A percentile compares a stretch with the other conserved stretches of the same genome.
phyloP scores from a whole-genome alignment of 2,113 vertebrate genomes.

The Eolophus roseicapilla region DNA sequence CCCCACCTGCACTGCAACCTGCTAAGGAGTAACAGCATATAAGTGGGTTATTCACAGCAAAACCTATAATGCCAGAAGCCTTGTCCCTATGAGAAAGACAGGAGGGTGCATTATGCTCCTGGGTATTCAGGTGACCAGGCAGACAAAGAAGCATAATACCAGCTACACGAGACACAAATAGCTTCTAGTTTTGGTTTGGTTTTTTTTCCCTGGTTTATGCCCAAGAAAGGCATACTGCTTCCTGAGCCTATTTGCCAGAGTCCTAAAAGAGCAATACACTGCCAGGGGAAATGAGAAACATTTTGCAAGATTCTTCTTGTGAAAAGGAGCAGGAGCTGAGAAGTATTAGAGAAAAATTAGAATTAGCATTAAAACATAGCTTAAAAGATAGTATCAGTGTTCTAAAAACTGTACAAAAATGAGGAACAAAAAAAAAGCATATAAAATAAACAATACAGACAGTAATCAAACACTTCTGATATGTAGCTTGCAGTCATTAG shows the following conservation, averaged over 20 bases:
- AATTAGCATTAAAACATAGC: neutral
- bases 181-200: neutral
- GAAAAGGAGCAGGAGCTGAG: neutral
- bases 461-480: neutral
- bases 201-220: neutral
- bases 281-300: neutral
- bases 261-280: neutral
- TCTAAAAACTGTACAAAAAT: neutral
- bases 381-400: neutral
- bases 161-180: slow-evolving; percentile 4
- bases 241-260: neutral
- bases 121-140: slow-evolving; percentile 46
- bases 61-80: neutral
- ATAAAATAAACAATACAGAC: neutral
- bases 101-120: slow-evolving; percentile 25
- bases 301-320: neutral
- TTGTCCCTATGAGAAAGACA: neutral
- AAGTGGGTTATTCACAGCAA: neutral
- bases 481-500: neutral
- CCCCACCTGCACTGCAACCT: neutral
- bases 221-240: slow-evolving; percentile 7
- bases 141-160: neutral
- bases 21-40: neutral
- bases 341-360: neutral
- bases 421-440: neutral